Evolutionary conservation across 2,888 invertebrate species (phyloP), one percentile per base, ranked within the genome.

Genomic region (Pristionchus mayeri): DNA sequence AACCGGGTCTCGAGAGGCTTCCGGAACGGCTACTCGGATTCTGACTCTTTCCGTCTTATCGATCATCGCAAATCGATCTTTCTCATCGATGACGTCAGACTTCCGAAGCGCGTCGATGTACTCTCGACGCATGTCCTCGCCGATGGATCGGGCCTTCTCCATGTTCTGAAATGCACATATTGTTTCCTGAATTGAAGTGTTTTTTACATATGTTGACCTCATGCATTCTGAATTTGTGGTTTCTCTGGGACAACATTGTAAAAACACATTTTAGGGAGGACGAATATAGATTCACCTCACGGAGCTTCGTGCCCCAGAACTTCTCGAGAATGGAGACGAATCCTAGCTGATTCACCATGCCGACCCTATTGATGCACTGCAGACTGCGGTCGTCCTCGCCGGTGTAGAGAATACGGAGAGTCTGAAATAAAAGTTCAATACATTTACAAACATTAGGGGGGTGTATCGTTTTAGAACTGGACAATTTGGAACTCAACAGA

Each of bases 131-230:
- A 71, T 13, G 9, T n/a, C 21, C 44, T 71, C 71, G 3, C 44
- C 71, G 40, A 71, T 71, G 2, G 40, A 11, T 0, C 30, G 40
- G 3, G 71, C 71, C 3, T 71, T 7, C 3, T 24, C 44, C 37
- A 71, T 40, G 44, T 71, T 71, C 71, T 71, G 71, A 2, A 44
- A 44, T n/a, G n/a, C n/a, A n/a, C n/a, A n/a, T n/a, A n/a, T n/a
- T n/a, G n/a, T n/a, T n/a, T n/a, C n/a, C n/a, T n/a, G n/a, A n/a
- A n/a, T n/a, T n/a, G n/a, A n/a, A n/a, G n/a, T n/a, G n/a, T n/a
- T n/a, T n/a, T n/a, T n/a, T n/a, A n/a, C n/a, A n/a, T n/a, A n/a
- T n/a, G n/a, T n/a, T n/a, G n/a, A n/a, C n/a, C n/a, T n/a, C n/a
- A n/a, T n/a, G n/a, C n/a, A n/a, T n/a, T n/a, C n/a, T n/a, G n/a